Percentiles rank a stretch among this genome's conserved stretches.
phyloP scores from a whole-genome alignment of 37 sponge, comb jelly and placozoan species.

The Mnemiopsis leidyi region DNA sequence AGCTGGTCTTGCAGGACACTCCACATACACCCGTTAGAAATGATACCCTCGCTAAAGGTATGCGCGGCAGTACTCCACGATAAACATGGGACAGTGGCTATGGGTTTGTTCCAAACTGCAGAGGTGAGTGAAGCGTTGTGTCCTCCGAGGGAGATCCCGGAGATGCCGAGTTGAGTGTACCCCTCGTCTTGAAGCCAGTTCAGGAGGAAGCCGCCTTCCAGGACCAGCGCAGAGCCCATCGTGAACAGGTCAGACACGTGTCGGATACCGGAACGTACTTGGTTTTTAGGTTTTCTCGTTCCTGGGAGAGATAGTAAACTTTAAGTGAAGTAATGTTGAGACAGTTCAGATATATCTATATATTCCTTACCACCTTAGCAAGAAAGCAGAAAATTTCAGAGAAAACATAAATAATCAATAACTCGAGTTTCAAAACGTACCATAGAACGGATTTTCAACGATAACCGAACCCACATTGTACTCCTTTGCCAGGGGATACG shows the following conservation, averaged over 20 bases:
- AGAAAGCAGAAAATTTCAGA: neutral
- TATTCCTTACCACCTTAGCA: neutral
- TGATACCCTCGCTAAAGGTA: conserved; percentile 79
- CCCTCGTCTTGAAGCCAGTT: conserved; percentile 77
- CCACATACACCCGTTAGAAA: conserved; percentile 47
- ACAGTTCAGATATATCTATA: no score
- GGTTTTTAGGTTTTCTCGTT: conserved; percentile 28
- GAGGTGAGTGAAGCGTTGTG: conserved; percentile 85
- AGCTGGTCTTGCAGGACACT: conserved; percentile 50
- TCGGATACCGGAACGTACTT: conserved; percentile 74
- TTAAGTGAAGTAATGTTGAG: neutral
- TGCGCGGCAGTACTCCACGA: conserved; percentile 82
- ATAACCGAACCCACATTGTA: conserved; percentile 77
- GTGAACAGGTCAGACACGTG: conserved; percentile 87
- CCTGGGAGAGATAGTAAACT: no score
- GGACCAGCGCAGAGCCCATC: conserved; percentile 80
- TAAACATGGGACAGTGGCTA: conserved; percentile 81
- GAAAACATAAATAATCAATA: neutral
- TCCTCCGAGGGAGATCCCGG: conserved; percentile 91
- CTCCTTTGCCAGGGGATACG: conserved; percentile 72
- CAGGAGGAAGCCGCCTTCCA: conserved; percentile 73
- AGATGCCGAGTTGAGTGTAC: conserved; percentile 80
- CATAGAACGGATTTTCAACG: conserved; percentile 85
- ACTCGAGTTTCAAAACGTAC: neutral
- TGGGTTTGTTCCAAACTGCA: conserved; percentile 74